Evolutionary conservation across 1,140 invertebrate genomes (phyloP).

Genomic region (Temnothorax longispinosus): DNA sequence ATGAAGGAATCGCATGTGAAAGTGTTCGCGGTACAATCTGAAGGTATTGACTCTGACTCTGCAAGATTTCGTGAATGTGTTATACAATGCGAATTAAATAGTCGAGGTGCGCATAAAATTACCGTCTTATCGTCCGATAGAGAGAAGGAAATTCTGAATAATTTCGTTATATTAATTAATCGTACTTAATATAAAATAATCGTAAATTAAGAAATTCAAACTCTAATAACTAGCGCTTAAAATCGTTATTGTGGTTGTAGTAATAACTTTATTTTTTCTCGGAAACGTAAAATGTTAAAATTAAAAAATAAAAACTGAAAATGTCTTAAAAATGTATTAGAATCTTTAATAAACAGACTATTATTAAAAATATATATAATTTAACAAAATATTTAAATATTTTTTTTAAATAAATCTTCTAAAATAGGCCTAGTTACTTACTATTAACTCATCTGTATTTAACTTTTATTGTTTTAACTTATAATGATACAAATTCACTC

Average conservation of each 20-base stretch:
- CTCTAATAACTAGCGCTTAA: neutral
- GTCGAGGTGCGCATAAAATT: neutral
- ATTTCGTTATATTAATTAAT: neutral
- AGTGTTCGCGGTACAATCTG: conserved; percentile 35
- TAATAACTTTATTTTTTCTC: neutral
- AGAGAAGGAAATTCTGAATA: neutral
- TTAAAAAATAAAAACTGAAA: neutral
- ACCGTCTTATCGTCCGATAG: neutral
- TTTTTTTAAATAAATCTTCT: neutral
- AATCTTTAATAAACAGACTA: neutral
- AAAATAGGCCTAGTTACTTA: neutral
- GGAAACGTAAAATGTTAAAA: neutral
- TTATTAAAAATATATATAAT: neutral
- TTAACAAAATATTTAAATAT: neutral
- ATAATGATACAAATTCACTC: neutral
- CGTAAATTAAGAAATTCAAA: neutral
- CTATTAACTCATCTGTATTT: neutral
- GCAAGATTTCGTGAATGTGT: conserved; percentile 43
- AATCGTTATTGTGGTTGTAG: neutral
- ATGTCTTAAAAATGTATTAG: neutral
- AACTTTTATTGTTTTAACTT: neutral
- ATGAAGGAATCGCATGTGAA: conserved; percentile 51
- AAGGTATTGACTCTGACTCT: conserved; percentile 30
- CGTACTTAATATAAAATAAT: neutral
- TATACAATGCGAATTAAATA: conserved; percentile 32